Evolutionary conservation across 23 tunicate genomes (phyloP).

Genomic region (Aplidium turbinatum): DNA sequence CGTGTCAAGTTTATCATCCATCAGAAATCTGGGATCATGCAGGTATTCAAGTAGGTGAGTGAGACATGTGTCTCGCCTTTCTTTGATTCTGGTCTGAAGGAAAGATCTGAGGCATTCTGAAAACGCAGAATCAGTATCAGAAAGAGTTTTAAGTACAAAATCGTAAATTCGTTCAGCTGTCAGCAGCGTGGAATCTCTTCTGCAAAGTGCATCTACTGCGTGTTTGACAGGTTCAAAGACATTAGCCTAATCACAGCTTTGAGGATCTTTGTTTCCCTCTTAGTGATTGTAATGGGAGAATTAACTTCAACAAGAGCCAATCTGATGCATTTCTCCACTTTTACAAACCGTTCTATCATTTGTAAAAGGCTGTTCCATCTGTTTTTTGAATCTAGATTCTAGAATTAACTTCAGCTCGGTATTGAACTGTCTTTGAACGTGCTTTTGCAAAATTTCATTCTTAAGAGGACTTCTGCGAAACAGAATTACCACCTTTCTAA

Average conservation of each 20-base stretch:
- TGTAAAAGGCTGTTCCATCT: slow-evolving; percentile 74
- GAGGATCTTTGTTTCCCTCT: slow-evolving; percentile 44
- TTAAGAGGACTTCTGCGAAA: slow-evolving; percentile 52
- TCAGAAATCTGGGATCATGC: slow-evolving; percentile 41
- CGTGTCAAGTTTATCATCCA: slow-evolving; percentile 41
- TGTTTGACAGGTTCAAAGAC: slow-evolving; percentile 53
- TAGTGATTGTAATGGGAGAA: slow-evolving; percentile 29
- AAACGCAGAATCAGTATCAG: slow-evolving; percentile 41
- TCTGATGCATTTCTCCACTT: slow-evolving; percentile 62
- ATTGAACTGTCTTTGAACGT: slow-evolving; percentile 48
- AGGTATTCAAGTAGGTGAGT: slow-evolving; percentile 42
- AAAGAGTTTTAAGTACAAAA: slow-evolving; percentile 40
- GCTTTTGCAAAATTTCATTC: slow-evolving; percentile 67
- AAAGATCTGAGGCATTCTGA: slow-evolving; percentile 37
- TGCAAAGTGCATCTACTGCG: slow-evolving; percentile 48
- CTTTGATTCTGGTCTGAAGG: slow-evolving; percentile 49
- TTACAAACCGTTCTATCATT: slow-evolving; percentile 52
- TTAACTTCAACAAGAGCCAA: slow-evolving; percentile 59
- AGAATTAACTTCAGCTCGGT: slow-evolving; percentile 63
- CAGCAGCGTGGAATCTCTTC: slow-evolving; percentile 39
- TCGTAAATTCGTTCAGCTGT: slow-evolving; percentile 58
- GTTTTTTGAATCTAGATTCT: slow-evolving; percentile 65
- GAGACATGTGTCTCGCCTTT: slow-evolving; percentile 43
- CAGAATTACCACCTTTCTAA: slow-evolving; percentile 47
- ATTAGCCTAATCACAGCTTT: slow-evolving; percentile 37